A percentile compares a stretch with the other conserved stretches of the same genome.
Conservation (phyloP, 2,113 vertebrate species). For the Pampusana beccarii region DNA sequence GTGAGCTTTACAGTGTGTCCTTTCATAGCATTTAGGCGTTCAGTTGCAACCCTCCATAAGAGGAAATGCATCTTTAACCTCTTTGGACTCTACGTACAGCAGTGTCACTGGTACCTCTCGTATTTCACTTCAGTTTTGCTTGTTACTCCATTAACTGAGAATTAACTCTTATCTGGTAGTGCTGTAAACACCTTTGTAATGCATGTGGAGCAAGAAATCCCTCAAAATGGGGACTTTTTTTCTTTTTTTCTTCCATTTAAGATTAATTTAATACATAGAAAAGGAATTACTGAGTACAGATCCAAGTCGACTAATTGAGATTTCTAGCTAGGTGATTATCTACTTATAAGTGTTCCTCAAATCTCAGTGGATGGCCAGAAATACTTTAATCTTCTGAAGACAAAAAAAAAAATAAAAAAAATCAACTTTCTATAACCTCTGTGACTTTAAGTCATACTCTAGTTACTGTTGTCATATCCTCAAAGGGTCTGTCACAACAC, state of each 20-base stretch:
- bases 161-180: not conserved
- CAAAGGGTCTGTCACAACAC: not conserved
- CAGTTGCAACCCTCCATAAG: not conserved
- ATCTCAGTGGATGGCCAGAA: not conserved
- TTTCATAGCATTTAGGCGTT: not conserved
- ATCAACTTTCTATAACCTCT: not conserved
- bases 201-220: constrained; percentile 16
- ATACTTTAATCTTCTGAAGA: not conserved
- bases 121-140: not conserved
- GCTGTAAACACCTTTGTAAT: constrained; percentile 5
- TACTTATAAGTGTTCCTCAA: not conserved
- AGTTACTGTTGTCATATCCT: not conserved
- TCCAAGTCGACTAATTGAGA: not conserved
- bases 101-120: not conserved
- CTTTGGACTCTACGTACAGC: not conserved
- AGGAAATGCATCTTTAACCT: not conserved
- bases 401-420: not conserved
- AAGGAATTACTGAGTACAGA: not conserved
- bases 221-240: not conserved
- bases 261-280: not conserved
- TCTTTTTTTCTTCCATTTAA: not conserved
- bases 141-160: not conserved
- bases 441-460: not conserved
- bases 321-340: not conserved
- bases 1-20: not conserved